Evolutionary conservation across 2,797 vertebrate species (phyloP), one percentile per base, ranked within the genome.

Genomic region (Mus spretus): DNA sequence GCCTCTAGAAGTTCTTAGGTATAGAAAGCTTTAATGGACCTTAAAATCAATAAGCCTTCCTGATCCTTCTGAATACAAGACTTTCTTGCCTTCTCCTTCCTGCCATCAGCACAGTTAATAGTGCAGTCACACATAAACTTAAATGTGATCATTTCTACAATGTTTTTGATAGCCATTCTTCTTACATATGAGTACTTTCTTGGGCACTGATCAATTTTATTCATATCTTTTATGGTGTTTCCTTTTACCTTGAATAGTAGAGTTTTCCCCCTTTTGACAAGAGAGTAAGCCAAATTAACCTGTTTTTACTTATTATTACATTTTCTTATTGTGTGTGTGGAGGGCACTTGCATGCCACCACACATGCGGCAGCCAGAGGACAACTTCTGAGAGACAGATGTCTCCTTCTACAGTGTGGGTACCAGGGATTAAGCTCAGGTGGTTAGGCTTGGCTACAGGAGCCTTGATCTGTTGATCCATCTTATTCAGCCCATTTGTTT

Each of bases 11-110:
- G 72, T 91, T 44, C 72, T 34, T 5, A 24, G 55, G 11, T 72
- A 34, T 40, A 87, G 31, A 78, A 77, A 84, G 55, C 2, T 34
- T 80, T 13, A 47, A 79, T 4, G 6, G 24, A 85, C 61, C n/a
- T 90, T 55, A 92, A 92, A 28, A 55, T 50, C 78, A 94, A 87
- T 8, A 79, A 75, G 67, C 19, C 47, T 70, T 83, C 31, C 14
- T 53, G 57, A n/a, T 83, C 20, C 14, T 14, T 63, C 17, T 57
- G 28, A 13, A 2, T 53, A 37, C 1, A 47, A 3, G 34, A 11
- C 0, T 79, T 83, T 72, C 65, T 91, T 95, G 67, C 15, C 65
- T 89, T 65, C 20, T 8, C 57, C 83, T 94, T 50, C 24, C 61
- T 50, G n/a, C 12, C 24, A 37, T 50, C 1, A 92, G 15, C 26